Base-by-base conservation (phyloP, 2,797 vertebrate species). In the Pangasius macronema region DNA sequence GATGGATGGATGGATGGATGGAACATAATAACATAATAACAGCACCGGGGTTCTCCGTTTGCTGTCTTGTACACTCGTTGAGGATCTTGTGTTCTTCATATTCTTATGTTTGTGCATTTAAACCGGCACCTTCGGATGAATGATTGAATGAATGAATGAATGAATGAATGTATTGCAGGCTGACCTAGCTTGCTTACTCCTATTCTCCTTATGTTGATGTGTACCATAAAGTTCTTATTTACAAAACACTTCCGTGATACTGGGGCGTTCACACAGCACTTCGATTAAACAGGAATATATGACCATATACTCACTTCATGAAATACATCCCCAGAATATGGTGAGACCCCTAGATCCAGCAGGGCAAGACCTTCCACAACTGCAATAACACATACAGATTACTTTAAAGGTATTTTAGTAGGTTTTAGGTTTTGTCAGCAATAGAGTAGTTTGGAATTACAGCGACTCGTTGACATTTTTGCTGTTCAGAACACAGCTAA, bases 361-460 rank as follows among this genome's bases (percentile, higher is more conserved):
- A 99, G 94, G 81, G 98, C 96, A 92, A 99, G 95, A 87, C 97
- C 98, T 93, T 99, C 98, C 0, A 99, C 95, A 92, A 99, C 98
- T 99, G 96, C 87, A 9, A 92, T 20, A 83, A 84, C 20, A 87
- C 16, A 61, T 10, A 59, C 24, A 84, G 16, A 20, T 42, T 59
- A 72, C 7, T n/a, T 42, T 36, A 79, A 84, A 77, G 11, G 3
- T 39, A 59, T 14, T 8, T 39, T 14, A 6, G 2, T 53, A 53
- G 24, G 42, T 42, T 42, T 22, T 46, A 16, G n/a, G 2, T n/a
- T n/a, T 46, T 0, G 0, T 42, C 9, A 11, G 36, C 7, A 24
- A 49, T 13, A n/a, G 24, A 9, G 9, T 42, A 36, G 18, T 18
- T 9, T 53, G n/a, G 13, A 20, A 18, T 33, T 30, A 9, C 8